Base-by-base conservation (phyloP, 2,797 vertebrate species). In the Gephyroberyx darwinii region DNA sequence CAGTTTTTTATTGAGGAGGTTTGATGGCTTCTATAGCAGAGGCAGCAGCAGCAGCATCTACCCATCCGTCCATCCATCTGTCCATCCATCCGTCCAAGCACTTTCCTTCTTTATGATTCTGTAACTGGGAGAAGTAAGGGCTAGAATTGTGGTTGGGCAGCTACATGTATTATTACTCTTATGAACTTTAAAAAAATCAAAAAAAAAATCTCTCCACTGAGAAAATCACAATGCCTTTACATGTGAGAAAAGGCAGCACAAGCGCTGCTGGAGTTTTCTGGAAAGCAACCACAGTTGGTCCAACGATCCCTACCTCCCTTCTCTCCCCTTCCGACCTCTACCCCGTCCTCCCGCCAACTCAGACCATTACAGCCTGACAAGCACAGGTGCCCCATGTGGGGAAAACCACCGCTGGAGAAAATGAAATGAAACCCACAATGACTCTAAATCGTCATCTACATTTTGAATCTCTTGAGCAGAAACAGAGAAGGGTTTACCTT, bases 61-160 rank as follows among this genome's bases (percentile, higher is more conserved):
- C 65, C 63, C 71, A 43, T 59, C 41, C 30, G 33, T 70, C 80
- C 45, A 48, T 39, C 54, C 52, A 17, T 74, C 65, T 43, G 12
- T 71, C 76, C 65, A 59, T 90, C 84, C 78, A 47, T 71, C 76
- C 65, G 57, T 90, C 84, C 78, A 47, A 89, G 88, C 85, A 90
- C 87, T 91, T 89, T 92, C 76, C 77, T 89, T 90, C 87, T 88
- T 87, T 83, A 88, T 84, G 84, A 77, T 89, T 89, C 75, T 90
- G 85, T 90, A 86, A 88, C 82, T 84, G 91, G 92, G 93, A 92
- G 92, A 92, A 86, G 91, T 93, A 94, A 94, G 94, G 94, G 94
- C 94, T 94, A 93, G 84, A 91, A 82, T 90, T 92, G 91, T 92
- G 93, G 93, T 93, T 89, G 92, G 92, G 93, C 93, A 95, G 93